phyloP scores from a whole-genome alignment of 1,140 invertebrate genomes.

The Ladona fulva region DNA sequence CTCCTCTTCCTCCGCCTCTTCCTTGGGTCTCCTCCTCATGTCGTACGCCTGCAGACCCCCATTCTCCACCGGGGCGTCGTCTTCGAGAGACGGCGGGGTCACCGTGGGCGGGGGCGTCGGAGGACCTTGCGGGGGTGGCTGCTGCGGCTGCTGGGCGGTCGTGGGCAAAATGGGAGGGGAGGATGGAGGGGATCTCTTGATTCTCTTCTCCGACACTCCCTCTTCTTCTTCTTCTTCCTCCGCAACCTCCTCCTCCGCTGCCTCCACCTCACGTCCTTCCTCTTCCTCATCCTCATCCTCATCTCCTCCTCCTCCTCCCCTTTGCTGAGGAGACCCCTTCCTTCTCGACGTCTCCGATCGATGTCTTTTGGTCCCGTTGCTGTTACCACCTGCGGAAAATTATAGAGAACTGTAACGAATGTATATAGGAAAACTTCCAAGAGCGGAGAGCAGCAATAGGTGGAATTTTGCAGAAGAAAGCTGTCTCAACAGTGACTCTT shows the following conservation, averaged over 20 bases:
- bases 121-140: constrained; percentile 18
- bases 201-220: background rate
- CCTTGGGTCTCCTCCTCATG: background rate
- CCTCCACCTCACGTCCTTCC: background rate
- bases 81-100: constrained; percentile 11
- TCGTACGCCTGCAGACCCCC: background rate
- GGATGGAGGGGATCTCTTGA: background rate
- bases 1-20: constrained; percentile 20
- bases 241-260: background rate
- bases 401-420: too few relatives aligned
- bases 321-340: background rate
- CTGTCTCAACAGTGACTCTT: too few relatives aligned
- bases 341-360: background rate
- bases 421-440: too few relatives aligned
- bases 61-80: constrained; percentile 12
- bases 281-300: background rate
- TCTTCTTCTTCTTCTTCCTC: background rate
- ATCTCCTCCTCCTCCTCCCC: background rate
- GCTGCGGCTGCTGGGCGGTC: constrained; percentile 13
- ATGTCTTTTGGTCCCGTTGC: background rate
- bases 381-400: background rate
- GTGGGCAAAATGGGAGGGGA: background rate
- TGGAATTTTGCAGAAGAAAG: too few relatives aligned
- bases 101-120: constrained; percentile 21
- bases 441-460: too few relatives aligned